These are phyloP conservation scores for Hippolais icterina DNA, from an alignment of 2,113 vertebrate genomes.

Conservation along the genomic window DNA sequence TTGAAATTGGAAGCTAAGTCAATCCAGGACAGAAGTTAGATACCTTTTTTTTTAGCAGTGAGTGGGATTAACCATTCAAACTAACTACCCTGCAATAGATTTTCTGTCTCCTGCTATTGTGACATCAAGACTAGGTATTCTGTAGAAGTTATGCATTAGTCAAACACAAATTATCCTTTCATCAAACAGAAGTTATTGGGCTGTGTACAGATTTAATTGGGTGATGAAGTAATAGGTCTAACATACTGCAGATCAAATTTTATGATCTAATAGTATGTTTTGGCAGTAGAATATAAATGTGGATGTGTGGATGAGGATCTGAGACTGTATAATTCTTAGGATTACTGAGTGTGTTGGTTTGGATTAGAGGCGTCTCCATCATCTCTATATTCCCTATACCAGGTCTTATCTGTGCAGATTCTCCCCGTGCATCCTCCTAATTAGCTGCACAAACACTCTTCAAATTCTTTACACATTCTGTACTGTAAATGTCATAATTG, in stretches of 20 bases:
- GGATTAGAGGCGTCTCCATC: neutral
- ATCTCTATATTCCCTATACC: neutral
- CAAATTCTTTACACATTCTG: neutral
- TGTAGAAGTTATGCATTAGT: neutral
- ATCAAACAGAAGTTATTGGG: constrained; percentile 16
- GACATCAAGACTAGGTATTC: constrained; percentile 33
- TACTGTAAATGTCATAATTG: neutral
- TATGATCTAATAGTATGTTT: neutral
- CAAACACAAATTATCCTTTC: constrained; percentile 51
- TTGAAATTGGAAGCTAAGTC: neutral
- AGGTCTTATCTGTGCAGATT: neutral
- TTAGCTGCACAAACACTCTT: neutral
- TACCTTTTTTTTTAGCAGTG: neutral
- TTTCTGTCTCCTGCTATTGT: constrained; percentile 18
- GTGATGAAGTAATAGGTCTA: constrained; percentile 33
- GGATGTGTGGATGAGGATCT: neutral
- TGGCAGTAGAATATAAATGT: neutral
- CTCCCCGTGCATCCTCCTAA: neutral
- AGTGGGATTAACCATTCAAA: neutral
- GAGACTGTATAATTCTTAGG: neutral
- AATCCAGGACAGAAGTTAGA: neutral
- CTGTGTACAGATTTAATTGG: constrained; percentile 24
- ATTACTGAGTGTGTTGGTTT: neutral
- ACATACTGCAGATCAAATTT: constrained; percentile 1
- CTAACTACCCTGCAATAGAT: constrained; percentile 4